These are phyloP conservation scores for Stenopsyche tienmushanensis DNA, from an alignment of 1,140 invertebrate genomes.

Conservation along the genomic window DNA sequence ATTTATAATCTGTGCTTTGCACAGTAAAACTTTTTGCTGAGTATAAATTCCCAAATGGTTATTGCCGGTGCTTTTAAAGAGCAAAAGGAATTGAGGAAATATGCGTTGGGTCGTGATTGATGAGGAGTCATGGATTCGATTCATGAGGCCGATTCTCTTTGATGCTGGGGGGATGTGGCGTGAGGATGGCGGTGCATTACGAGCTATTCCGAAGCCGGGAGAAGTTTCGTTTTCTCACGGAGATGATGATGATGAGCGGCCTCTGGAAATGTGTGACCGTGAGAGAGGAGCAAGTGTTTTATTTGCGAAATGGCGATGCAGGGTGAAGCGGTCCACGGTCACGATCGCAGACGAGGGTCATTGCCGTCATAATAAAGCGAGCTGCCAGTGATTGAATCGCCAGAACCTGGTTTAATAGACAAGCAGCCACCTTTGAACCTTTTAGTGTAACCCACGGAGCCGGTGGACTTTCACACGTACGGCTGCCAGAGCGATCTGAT, in stretches of 20 bases:
- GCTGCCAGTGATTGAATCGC: not conserved
- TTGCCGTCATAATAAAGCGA: constrained; percentile 13
- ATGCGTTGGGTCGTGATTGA: no score
- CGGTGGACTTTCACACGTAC: constrained; percentile 10
- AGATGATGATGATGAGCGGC: no score
- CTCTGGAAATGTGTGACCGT: not conserved
- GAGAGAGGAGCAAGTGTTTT: not conserved
- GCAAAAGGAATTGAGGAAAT: no score
- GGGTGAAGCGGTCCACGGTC: constrained; percentile 8
- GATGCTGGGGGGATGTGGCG: no score
- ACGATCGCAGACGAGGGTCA: constrained; percentile 16
- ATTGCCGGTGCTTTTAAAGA: no score
- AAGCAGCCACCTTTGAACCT: constrained; percentile 22
- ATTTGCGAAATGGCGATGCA: not conserved
- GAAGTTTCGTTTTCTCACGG: not conserved
- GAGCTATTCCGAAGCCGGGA: not conserved
- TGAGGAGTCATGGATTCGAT: no score
- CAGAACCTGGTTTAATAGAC: constrained; percentile 11
- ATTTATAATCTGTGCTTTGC: no score
- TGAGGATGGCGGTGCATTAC: not conserved
- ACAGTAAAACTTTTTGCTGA: no score
- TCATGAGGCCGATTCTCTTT: no score
- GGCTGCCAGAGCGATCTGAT: not conserved
- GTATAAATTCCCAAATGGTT: no score
- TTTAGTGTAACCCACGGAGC: constrained; percentile 5